Percentiles rank a stretch among this genome's conserved stretches.
Conservation (phyloP, 2,888 invertebrate genomes). For the Trachelus tabidus region DNA sequence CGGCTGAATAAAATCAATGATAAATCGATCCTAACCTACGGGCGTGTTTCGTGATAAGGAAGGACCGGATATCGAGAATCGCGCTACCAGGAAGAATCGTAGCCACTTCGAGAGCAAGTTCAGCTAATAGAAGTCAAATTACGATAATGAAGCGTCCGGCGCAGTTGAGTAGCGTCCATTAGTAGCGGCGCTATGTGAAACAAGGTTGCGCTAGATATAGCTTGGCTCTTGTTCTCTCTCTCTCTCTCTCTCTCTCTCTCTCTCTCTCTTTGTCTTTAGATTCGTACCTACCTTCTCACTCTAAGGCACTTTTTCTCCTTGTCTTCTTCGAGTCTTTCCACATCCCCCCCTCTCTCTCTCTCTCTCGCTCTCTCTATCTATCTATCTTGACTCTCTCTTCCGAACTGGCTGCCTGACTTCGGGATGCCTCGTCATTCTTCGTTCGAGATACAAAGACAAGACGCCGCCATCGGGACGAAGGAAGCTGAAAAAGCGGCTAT, state of each 20-base stretch:
- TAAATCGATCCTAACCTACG: not conserved
- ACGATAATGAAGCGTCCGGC: constrained; percentile 55
- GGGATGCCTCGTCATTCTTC: constrained; percentile 55
- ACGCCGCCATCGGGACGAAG: constrained; percentile 45
- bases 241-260: constrained; percentile 14
- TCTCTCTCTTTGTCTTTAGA: constrained; percentile 9
- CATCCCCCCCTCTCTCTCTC: not conserved
- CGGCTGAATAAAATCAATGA: not conserved
- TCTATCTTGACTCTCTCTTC: not conserved
- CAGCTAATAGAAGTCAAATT: constrained; percentile 52
- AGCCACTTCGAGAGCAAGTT: constrained; percentile 5
- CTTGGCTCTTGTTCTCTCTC: not conserved
- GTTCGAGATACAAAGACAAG: constrained; percentile 61
- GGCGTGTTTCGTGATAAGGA: not conserved
- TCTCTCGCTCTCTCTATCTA: constrained; percentile 4
- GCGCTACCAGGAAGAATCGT: constrained; percentile 4
- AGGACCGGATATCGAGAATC: constrained; percentile 1
- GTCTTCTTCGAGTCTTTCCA: not conserved
- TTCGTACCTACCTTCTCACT: not conserved
- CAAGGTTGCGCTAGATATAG: constrained; percentile 44
- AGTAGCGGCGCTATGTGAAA: constrained; percentile 39
- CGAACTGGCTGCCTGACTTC: constrained; percentile 23
- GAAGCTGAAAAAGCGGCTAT: constrained; percentile 61
- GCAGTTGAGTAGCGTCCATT: constrained; percentile 51
- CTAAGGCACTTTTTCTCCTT: not conserved